phyloP scores from a whole-genome alignment of 64 coral and sea anemone genomes.

The Trachythela sp. region DNA sequence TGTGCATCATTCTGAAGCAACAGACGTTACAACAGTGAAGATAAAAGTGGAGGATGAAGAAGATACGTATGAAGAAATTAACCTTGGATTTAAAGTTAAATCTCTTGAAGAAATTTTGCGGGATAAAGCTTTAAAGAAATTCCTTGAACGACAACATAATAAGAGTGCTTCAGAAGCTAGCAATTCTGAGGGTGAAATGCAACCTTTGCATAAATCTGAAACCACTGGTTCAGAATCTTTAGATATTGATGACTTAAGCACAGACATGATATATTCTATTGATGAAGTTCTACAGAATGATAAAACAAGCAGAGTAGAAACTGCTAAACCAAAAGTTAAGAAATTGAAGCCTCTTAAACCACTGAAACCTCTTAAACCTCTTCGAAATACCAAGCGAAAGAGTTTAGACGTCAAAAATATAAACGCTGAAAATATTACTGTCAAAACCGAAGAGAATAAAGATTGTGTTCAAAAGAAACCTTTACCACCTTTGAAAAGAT shows the following conservation, averaged over 20 bases:
- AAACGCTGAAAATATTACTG: background rate
- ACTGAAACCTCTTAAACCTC: background rate
- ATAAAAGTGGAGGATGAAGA: background rate
- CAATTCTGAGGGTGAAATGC: background rate
- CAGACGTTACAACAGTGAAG: background rate
- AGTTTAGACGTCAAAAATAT: background rate
- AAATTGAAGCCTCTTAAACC: background rate
- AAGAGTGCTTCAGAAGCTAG: background rate
- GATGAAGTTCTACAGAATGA: background rate
- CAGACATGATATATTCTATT: background rate
- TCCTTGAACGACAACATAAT: background rate
- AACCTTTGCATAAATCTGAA: background rate
- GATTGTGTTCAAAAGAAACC: background rate
- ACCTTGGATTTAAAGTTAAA: conserved; percentile 18
- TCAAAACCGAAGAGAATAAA: background rate
- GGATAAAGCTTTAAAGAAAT: conserved; percentile 5
- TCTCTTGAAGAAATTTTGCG: background rate
- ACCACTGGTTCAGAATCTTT: background rate
- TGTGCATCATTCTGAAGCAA: background rate
- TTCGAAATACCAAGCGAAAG: background rate
- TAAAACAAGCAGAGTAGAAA: background rate
- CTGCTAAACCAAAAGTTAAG: background rate
- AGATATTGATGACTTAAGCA: background rate
- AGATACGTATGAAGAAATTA: background rate
- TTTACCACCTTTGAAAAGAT: background rate